These are phyloP conservation scores for Stegostoma tigrinum DNA, from an alignment of 2,113 vertebrate genomes.

Conservation along the genomic window DNA sequence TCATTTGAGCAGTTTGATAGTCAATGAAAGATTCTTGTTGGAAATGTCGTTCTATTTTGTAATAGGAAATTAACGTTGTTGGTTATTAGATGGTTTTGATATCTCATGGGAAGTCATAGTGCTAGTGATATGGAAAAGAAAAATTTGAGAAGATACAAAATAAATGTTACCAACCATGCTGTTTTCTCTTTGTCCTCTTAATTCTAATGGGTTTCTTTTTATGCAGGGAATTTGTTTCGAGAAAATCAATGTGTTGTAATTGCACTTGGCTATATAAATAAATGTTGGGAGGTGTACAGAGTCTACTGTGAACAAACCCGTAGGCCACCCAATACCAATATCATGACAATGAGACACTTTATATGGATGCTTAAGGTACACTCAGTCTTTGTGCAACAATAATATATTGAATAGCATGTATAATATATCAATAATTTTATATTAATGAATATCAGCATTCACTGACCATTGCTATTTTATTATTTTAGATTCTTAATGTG, in stretches of 20 bases:
- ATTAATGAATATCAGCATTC: background rate
- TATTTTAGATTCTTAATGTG: background rate
- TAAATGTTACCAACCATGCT: background rate
- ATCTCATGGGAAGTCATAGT: background rate
- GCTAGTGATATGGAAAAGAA: background rate
- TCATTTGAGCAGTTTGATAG: background rate
- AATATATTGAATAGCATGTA: background rate
- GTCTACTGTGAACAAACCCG: conserved; percentile 44
- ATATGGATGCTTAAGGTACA: conserved; percentile 78
- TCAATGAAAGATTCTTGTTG: background rate
- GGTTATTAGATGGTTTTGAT: background rate
- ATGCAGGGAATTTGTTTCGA: conserved; percentile 67
- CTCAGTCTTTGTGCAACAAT: background rate
- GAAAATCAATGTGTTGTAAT: conserved; percentile 45
- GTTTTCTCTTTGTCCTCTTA: background rate
- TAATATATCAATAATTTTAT: background rate
- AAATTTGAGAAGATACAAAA: background rate
- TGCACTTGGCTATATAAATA: conserved; percentile 52
- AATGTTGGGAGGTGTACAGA: conserved; percentile 69
- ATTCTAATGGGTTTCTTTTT: background rate
- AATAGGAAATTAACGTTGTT: background rate
- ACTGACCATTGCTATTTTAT: background rate
- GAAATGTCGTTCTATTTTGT: background rate
- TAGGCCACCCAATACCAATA: conserved; percentile 47
- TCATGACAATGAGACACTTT: conserved; percentile 70